Percentiles rank a stretch among this genome's conserved stretches.
phyloP scores from a whole-genome alignment of 2,797 vertebrate species.

The Mareca penelope region DNA sequence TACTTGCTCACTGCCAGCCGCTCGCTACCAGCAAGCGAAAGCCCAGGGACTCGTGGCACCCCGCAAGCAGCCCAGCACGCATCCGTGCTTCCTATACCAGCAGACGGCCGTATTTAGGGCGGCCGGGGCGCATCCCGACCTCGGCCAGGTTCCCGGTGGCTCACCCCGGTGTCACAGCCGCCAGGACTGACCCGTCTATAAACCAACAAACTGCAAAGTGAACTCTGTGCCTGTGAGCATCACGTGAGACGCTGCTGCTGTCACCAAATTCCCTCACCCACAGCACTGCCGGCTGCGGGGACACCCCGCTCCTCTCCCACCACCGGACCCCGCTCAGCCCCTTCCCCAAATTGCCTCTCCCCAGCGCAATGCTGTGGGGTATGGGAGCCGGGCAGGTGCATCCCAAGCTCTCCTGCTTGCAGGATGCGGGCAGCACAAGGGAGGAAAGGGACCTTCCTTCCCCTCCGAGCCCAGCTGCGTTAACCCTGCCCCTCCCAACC shows the following conservation, averaged over 20 bases:
- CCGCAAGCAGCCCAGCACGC: background rate
- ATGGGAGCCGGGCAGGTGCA: background rate
- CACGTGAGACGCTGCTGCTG: background rate
- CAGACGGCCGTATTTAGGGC: background rate
- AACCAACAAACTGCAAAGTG: background rate
- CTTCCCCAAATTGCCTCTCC: background rate
- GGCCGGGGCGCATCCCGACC: background rate
- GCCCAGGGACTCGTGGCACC: rapidly evolving
- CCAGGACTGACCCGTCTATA: background rate
- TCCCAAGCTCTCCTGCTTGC: conserved; percentile 4
- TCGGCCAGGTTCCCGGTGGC: rapidly evolving
- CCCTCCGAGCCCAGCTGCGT: background rate
- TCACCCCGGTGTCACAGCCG: background rate
- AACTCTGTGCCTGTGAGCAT: background rate
- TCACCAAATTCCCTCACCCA: background rate
- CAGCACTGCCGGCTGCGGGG: rapidly evolving
- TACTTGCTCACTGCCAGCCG: background rate
- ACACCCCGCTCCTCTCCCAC: background rate
- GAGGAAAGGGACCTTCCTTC: conserved; percentile 51
- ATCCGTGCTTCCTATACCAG: rapidly evolving
- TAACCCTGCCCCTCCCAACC: conserved; percentile 17
- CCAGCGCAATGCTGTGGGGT: background rate
- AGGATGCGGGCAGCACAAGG: conserved; percentile 43
- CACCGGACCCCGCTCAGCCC: background rate
- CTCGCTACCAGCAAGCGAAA: background rate